Evolutionary conservation across 2,888 invertebrate species (phyloP).

Genomic region (Asteroscopus sphinx): DNA sequence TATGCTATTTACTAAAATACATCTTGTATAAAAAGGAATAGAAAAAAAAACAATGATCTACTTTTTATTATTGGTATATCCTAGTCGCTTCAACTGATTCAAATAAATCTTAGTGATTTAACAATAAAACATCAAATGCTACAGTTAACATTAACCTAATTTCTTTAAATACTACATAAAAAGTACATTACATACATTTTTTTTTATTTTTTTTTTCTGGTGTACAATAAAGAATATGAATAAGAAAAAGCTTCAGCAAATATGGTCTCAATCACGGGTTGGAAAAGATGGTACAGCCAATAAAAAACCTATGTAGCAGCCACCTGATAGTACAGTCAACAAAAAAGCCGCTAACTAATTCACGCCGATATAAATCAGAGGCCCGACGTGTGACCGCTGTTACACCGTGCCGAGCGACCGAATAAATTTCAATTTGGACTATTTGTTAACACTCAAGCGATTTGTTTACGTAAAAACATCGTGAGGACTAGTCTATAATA

Average conservation of each 20-base stretch:
- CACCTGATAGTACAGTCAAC: conserved; percentile 14
- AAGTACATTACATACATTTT: too few relatives aligned
- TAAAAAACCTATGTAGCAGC: background rate
- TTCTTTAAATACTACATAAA: background rate
- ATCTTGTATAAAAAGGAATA: too few relatives aligned
- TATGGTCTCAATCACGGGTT: conserved; percentile 5
- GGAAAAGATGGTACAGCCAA: too few relatives aligned
- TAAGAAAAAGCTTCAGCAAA: too few relatives aligned
- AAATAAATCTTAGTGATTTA: background rate
- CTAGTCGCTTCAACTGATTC: too few relatives aligned
- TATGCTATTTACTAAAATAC: too few relatives aligned
- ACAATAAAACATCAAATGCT: conserved; percentile 21
- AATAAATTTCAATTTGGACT: conserved; percentile 78
- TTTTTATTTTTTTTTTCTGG: too few relatives aligned
- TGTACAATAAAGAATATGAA: too few relatives aligned
- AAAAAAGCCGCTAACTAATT: conserved; percentile 42
- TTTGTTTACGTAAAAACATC: conserved; percentile 68
- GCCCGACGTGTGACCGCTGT: conserved; percentile 44
- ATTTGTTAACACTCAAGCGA: conserved; percentile 60
- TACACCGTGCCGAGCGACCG: conserved; percentile 52
- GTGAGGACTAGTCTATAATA: conserved; percentile 10
- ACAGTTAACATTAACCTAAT: conserved; percentile 2
- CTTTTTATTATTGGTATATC: too few relatives aligned
- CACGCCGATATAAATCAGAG: conserved; percentile 48
- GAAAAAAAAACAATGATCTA: too few relatives aligned